These are phyloP conservation scores for Grus americana DNA, from an alignment of 2,113 vertebrate genomes.

Conservation along the genomic window DNA sequence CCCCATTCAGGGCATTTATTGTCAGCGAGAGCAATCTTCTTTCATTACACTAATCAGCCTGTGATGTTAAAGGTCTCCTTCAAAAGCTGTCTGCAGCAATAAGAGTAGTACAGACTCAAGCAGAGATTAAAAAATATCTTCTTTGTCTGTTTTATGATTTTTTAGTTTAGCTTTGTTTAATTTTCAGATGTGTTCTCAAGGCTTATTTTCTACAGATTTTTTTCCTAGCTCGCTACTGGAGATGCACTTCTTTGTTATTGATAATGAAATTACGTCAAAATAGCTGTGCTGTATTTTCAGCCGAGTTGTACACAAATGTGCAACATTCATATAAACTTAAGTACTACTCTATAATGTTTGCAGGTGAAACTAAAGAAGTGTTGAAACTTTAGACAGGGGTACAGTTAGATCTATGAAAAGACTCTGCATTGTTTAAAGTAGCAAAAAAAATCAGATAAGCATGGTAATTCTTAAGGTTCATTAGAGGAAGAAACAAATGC, in stretches of 20 bases:
- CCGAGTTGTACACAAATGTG: not conserved
- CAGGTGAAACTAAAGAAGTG: not conserved
- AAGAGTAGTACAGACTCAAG: not conserved
- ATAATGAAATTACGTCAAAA: not conserved
- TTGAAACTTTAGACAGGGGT: not conserved
- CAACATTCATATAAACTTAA: not conserved
- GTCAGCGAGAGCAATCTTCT: constrained; percentile 1
- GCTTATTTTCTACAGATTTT: not conserved
- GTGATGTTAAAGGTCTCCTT: constrained; percentile 11
- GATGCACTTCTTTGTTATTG: not conserved
- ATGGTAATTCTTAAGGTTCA: not conserved
- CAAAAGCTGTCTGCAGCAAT: not conserved
- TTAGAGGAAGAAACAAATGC: not conserved
- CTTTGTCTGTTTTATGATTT: not conserved
- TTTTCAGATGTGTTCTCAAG: not conserved
- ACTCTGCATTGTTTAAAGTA: not conserved
- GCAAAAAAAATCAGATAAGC: not conserved
- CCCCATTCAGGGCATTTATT: not conserved
- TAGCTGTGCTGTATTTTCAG: not conserved
- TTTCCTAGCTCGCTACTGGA: not conserved
- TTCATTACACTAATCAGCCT: not conserved
- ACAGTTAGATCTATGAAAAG: not conserved
- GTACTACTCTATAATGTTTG: not conserved
- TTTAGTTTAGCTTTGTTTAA: not conserved
- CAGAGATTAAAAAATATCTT: not conserved